Evolutionary conservation across 2,113 vertebrate species (phyloP), one percentile per base, ranked within the genome.

Genomic region (Misgurnus mizolepis): DNA sequence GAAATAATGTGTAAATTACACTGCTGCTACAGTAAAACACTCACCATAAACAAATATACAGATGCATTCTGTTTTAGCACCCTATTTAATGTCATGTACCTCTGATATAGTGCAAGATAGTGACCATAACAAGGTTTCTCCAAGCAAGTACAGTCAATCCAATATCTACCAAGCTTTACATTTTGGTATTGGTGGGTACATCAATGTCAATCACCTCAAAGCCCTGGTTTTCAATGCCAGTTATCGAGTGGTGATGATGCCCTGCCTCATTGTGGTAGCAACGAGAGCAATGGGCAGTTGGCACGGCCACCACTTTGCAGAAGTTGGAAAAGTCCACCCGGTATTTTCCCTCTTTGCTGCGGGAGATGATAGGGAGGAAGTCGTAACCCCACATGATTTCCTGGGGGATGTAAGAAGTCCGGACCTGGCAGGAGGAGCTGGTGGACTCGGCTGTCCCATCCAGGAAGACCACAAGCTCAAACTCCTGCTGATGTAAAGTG

Each of bases 371-470:
- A 15, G 98, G 96, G 71, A 95, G 89, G 65, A 99, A 99, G 73
- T 95, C 94, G 66, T 94, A 97, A 17, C 98, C 98, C 98, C 98
- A 99, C 84, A 97, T 95, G 69, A 99, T 96, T 88, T 99, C 98
- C 74, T 95, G 95, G 1, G 97, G 96, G 68, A 96, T 89, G 50
- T 95, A 99, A 8, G 98, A 99, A 0, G 98, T 99, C 68, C 98
- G 92, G 27, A 98, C 97, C 86, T 99, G 98, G 82, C 95, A 98
- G 4, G 95, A 92, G 0, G 95, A 95, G n/a, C 97, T 98, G 17
- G 98, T 99, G 43, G 96, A 94, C 86, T 99, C 98, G 0, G 97
- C 96, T 0, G 95, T 98, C 17, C 97, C 95, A 0, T 99, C 97
- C 0, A 99, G 80, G 80, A 99, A 99, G 53, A 99, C 95, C 15